Conservation (phyloP, 2,113 vertebrate genomes). For the Etia nguti region DNA sequence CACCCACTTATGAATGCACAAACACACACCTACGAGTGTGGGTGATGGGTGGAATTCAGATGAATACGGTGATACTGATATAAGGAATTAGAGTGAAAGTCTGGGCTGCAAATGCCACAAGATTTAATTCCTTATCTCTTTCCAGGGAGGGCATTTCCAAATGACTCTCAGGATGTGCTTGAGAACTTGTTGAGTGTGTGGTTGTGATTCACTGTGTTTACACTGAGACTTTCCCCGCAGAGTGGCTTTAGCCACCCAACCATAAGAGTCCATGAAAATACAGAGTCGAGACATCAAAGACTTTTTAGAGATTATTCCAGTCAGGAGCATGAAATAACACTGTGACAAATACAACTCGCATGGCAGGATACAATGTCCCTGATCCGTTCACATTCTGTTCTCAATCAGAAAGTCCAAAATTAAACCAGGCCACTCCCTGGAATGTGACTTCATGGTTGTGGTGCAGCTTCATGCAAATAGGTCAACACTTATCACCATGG, state of each 20-base stretch:
- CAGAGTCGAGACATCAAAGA: conserved; percentile 56
- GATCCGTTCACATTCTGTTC: conserved; percentile 42
- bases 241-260: conserved; percentile 40
- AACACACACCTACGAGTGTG: background rate
- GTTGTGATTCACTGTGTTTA: conserved; percentile 53
- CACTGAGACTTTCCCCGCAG: conserved; percentile 19
- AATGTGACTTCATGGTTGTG: conserved; percentile 30
- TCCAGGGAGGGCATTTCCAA: background rate
- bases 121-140: background rate
- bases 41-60: background rate
- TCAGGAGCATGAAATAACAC: conserved; percentile 67
- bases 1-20: conserved; percentile 8
- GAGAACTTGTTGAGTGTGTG: conserved; percentile 14
- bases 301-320: conserved; percentile 35
- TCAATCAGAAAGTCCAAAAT: conserved; percentile 55
- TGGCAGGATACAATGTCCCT: conserved; percentile 46
- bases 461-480: conserved; percentile 35
- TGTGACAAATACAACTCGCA: conserved; percentile 59
- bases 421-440: conserved; percentile 47
- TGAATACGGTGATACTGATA: background rate
- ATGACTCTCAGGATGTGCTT: background rate
- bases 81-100: background rate
- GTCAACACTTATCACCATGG: conserved; percentile 11
- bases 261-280: conserved; percentile 36
- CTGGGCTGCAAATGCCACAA: background rate